These are phyloP conservation scores for Leptinotarsa texana DNA, from an alignment of 1,140 invertebrate species.

Conservation along the genomic window DNA sequence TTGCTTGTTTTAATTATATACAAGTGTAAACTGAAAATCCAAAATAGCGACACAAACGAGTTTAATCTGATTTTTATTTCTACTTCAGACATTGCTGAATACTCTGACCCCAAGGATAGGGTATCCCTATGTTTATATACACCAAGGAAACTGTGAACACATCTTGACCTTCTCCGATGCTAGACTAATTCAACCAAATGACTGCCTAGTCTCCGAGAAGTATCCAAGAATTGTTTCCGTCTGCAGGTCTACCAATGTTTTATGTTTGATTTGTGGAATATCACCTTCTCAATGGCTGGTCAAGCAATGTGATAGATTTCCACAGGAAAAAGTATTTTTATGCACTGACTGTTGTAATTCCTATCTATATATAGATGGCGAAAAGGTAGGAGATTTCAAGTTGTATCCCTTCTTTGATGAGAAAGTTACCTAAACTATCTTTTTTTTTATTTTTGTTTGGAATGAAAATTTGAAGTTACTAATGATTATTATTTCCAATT, in stretches of 20 bases:
- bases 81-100: conserved; percentile 56
- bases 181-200: conserved; percentile 60
- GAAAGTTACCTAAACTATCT: background rate
- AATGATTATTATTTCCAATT: too few relatives aligned
- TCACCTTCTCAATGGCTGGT: conserved; percentile 64
- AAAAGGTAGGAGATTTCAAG: conserved; percentile 63
- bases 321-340: conserved; percentile 69
- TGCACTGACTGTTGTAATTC: conserved; percentile 68
- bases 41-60: too few relatives aligned
- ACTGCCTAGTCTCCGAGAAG: conserved; percentile 54
- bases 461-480: background rate
- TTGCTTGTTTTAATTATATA: too few relatives aligned
- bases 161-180: conserved; percentile 76
- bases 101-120: conserved; percentile 62
- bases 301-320: conserved; percentile 61
- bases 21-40: too few relatives aligned
- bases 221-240: conserved; percentile 63
- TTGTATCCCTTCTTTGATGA: conserved; percentile 57
- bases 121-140: conserved; percentile 74
- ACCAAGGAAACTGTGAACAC: conserved; percentile 90
- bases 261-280: conserved; percentile 62
- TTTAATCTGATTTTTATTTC: too few relatives aligned
- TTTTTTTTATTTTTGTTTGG: background rate
- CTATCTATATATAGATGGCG: conserved; percentile 66
- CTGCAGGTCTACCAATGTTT: conserved; percentile 48